phyloP scores from a whole-genome alignment of 2,113 vertebrate species.

The Galemys pyrenaicus region DNA sequence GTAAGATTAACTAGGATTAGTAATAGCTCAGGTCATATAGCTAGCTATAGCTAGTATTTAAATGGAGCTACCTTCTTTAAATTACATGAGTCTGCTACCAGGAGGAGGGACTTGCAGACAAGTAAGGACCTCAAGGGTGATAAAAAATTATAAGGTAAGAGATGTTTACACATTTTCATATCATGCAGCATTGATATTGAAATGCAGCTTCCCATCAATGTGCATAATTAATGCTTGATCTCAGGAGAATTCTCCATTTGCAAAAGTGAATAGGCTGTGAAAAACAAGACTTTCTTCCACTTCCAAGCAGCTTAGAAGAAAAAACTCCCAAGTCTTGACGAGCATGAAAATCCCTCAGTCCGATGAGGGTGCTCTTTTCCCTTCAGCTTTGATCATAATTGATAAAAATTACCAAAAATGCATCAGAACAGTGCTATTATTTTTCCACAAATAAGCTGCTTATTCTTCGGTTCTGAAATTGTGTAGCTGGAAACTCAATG shows the following conservation, averaged over 20 bases:
- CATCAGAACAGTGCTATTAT: not conserved
- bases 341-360: not conserved
- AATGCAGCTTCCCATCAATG: not conserved
- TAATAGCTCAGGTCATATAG: not conserved
- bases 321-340: not conserved
- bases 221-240: not conserved
- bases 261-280: not conserved
- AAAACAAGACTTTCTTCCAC: not conserved
- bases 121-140: not conserved
- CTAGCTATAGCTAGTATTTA: not conserved
- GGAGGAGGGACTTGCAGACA: not conserved
- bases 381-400: not conserved
- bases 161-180: not conserved
- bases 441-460: not conserved
- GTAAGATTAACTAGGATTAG: not conserved
- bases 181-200: not conserved
- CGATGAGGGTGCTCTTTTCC: not conserved
- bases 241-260: not conserved
- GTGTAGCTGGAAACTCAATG: not conserved
- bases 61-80: not conserved
- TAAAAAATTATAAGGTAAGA: not conserved
- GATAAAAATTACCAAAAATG: not conserved
- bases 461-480: constrained; percentile 16
- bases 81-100: not conserved
- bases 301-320: not conserved